Percentiles rank a stretch among this genome's conserved stretches.
phyloP scores from a whole-genome alignment of 2,113 vertebrate species.

The Pholis gunnellus region DNA sequence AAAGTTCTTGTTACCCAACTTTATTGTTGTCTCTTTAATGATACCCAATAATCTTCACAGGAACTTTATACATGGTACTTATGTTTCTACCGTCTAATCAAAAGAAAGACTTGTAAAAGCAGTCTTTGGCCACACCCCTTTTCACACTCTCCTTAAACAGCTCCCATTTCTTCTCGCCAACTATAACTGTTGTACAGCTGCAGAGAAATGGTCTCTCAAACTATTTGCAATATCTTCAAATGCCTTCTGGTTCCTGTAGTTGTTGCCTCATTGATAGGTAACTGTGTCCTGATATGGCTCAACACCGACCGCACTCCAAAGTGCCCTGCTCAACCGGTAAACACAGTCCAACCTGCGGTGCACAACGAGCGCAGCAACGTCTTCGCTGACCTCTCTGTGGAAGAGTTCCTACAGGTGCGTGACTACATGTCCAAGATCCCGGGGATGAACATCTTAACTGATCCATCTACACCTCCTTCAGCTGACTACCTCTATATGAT shows the following conservation, averaged over 20 bases:
- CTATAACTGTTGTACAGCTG: not conserved
- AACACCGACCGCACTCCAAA: constrained; percentile 18
- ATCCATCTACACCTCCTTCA: constrained; percentile 53
- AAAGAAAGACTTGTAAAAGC: constrained; percentile 18
- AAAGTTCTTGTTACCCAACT: not conserved
- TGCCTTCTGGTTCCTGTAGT: not conserved
- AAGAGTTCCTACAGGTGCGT: not conserved
- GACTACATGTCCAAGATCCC: constrained; percentile 11
- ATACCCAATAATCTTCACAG: not conserved
- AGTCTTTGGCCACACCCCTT: not conserved
- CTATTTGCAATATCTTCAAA: not conserved
- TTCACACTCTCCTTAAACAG: not conserved
- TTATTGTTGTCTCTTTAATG: not conserved
- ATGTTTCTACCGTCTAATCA: not conserved
- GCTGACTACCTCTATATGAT: constrained; percentile 69
- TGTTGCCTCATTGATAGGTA: constrained; percentile 47
- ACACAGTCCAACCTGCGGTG: not conserved
- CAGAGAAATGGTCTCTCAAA: constrained; percentile 18
- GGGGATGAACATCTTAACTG: not conserved
- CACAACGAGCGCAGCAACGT: not conserved
- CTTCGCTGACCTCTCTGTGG: constrained; percentile 1
- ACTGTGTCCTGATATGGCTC: constrained; percentile 67
- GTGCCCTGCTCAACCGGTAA: constrained; percentile 17
- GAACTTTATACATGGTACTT: no score
- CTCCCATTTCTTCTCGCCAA: not conserved